phyloP scores from a whole-genome alignment of 1,140 invertebrate genomes.

The Temnothorax curvispinosus region DNA sequence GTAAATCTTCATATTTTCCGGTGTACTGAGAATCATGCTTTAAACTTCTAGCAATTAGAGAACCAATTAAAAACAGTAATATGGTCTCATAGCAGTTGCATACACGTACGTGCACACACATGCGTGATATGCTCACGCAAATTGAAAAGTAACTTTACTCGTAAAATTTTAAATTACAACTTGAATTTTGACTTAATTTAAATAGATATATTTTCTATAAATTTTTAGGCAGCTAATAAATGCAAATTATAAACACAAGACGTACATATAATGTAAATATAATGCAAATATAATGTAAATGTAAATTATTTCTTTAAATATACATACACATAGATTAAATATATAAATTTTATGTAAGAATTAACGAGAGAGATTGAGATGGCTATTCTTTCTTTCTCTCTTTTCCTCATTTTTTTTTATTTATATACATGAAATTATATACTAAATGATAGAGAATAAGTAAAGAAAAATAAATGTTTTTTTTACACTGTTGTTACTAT shows the following conservation, averaged over 20 bases:
- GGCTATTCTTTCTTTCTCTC: background rate
- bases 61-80: constrained; percentile 70
- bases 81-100: background rate
- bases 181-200: background rate
- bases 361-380: background rate
- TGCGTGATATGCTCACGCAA: background rate
- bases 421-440: background rate
- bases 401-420: background rate
- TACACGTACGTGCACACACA: too few relatives aligned
- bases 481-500: background rate
- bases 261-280: too few relatives aligned
- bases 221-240: background rate
- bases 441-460: background rate
- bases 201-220: background rate
- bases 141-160: constrained; percentile 11
- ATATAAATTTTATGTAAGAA: background rate
- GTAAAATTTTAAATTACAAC: constrained; percentile 27
- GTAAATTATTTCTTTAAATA: background rate
- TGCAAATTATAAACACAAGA: background rate
- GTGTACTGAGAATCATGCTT: constrained; percentile 59
- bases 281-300: background rate
- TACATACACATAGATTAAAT: background rate
- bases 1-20: constrained; percentile 68
- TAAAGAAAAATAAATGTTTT: background rate
- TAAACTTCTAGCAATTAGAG: constrained; percentile 65